Base-by-base conservation (phyloP, 2,888 invertebrate genomes). In the Stomorhina lunata region DNA sequence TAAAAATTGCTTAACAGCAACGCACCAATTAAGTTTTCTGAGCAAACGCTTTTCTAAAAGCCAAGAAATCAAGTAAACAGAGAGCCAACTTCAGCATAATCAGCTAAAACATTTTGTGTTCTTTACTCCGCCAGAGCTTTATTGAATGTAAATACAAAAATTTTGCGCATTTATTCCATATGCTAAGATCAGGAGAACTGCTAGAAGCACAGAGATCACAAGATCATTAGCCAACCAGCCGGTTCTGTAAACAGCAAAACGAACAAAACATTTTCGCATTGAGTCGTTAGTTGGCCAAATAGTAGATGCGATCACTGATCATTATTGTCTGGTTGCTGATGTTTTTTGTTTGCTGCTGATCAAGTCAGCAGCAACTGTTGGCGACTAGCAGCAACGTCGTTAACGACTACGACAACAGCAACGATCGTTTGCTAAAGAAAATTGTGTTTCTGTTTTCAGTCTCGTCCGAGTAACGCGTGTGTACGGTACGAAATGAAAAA, bases 381-480 rank as follows among this genome's bases (percentile, higher is more conserved):
- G 53, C 53, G 10, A 20, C 78, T 45, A 34, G 25, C 55, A 40
- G 37, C 45, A 71, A 40, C 40, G 50, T 37, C 63, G 32, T 61
- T 37, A 22, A n/a, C 69, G 69, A 34, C n/a, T n/a, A n/a, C 20
- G 12, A 37, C 37, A 37, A n/a, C 76, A 81, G 61, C 69, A 40
- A 59, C 68, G 29, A 80, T 69, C 66, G 68, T 20, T 80, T 71
- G 63, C 43, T 80, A 66, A 12, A 66, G 53, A 32, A n/a, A 45
- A 34, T 65, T 78, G 75, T 57, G 53, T 61, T 71, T 72, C 71
- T 57, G 53, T 61, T 71, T 72, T 75, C 78, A 85, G 85, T 85
- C 85, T 88, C 87, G 86, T 87, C 86, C 85, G 87, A 88, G 88
- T 86, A 88, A 87, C 88, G 88, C 87, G 88, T 86, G 88, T 87